Conservation (phyloP, 2,113 vertebrate genomes). For the Tichodroma muraria region DNA sequence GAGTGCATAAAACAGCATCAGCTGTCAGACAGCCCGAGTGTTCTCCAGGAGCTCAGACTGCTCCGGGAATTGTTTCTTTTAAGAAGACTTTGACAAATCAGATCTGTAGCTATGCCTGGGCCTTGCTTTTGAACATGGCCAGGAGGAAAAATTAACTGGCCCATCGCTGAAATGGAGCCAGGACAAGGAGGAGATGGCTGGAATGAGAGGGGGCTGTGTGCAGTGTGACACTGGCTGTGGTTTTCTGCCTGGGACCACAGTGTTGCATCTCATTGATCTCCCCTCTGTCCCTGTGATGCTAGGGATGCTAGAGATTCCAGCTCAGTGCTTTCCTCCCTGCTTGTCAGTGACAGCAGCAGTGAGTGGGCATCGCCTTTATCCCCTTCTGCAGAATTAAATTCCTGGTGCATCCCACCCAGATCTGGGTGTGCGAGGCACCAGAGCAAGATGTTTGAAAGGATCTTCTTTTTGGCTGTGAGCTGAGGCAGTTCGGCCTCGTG, state of each 20-base stretch:
- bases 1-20: conserved; percentile 41
- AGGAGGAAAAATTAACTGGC: not conserved
- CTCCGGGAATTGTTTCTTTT: not conserved
- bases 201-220: not conserved
- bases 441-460: not conserved
- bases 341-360: not conserved
- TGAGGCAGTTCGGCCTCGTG: not conserved
- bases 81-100: not conserved
- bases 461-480: not conserved
- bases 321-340: not conserved
- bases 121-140: not conserved
- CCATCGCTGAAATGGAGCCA: not conserved
- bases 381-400: not conserved
- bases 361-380: not conserved
- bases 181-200: not conserved
- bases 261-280: not conserved
- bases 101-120: not conserved
- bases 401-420: not conserved
- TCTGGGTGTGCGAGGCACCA: not conserved
- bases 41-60: not conserved
- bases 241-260: not conserved
- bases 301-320: not conserved
- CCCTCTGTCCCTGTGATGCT: not conserved
- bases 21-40: not conserved
- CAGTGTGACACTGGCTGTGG: not conserved